Evolutionary conservation across 2,797 vertebrate genomes (phyloP).

Genomic region (Garrulus glandarius): DNA sequence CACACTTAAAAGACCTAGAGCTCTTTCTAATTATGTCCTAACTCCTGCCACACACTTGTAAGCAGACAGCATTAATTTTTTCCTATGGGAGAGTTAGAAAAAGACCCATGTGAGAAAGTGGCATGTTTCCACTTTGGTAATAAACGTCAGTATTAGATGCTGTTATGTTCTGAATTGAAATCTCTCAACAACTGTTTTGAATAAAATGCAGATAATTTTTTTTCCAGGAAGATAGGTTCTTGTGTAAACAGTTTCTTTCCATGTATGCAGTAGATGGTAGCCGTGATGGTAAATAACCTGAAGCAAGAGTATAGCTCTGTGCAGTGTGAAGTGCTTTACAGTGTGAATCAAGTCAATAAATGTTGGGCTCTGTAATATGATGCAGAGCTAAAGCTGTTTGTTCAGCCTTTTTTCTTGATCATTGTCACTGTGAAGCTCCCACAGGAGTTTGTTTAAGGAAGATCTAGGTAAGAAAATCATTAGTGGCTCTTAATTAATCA

Average conservation of each 20-base stretch:
- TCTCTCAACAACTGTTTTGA: slow-evolving; percentile 7
- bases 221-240: neutral
- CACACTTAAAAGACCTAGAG: neutral
- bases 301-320: neutral
- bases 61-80: slow-evolving; percentile 2
- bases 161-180: neutral
- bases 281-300: neutral
- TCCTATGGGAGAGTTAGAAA: neutral
- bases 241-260: neutral
- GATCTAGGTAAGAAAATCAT: neutral
- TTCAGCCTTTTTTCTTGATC: neutral
- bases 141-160: neutral
- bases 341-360: neutral
- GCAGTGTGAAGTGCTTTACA: neutral
- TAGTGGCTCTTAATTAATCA: neutral
- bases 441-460: neutral
- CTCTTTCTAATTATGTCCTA: neutral
- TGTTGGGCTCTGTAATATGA: neutral
- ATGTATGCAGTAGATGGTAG: neutral
- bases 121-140: neutral
- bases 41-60: slow-evolving; percentile 10
- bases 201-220: neutral
- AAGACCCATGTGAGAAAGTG: neutral
- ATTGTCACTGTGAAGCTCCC: neutral
- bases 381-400: neutral